phyloP scores from a whole-genome alignment of 2,113 vertebrate species.

The Zosterops pallidus region DNA sequence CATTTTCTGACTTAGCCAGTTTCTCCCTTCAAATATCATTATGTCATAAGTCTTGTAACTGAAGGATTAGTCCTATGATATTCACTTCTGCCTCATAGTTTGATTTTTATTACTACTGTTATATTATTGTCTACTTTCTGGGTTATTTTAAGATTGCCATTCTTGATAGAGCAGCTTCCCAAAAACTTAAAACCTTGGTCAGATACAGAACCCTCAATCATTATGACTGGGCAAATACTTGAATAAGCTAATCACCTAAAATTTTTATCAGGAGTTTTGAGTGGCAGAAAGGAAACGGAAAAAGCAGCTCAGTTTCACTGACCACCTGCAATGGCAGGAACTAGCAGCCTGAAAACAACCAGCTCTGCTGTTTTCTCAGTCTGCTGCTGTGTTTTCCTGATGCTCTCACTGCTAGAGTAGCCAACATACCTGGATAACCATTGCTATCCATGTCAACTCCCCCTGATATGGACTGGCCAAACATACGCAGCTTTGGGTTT shows the following conservation, averaged over 20 bases:
- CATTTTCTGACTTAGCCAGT: neutral
- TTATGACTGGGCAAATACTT: neutral
- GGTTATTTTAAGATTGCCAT: neutral
- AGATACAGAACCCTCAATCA: neutral
- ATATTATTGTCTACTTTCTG: neutral
- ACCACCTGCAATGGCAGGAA: neutral
- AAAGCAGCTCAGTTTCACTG: neutral
- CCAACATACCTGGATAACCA: conserved; percentile 87
- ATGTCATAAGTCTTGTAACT: neutral
- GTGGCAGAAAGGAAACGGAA: neutral
- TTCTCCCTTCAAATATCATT: neutral
- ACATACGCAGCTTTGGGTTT: conserved; percentile 88
- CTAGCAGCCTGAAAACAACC: neutral
- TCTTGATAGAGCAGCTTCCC: neutral
- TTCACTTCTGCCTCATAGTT: neutral
- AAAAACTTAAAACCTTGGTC: neutral
- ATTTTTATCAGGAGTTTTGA: neutral
- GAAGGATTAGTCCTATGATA: neutral
- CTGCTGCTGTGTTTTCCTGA: neutral
- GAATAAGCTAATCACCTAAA: neutral
- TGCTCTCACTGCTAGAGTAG: neutral
- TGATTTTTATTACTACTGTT: neutral
- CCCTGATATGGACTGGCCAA: conserved; percentile 96
- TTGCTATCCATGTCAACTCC: conserved; percentile 97
- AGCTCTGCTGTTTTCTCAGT: neutral